phyloP scores from a whole-genome alignment of 2,113 vertebrate species.

The Gallinago jamesoni region DNA sequence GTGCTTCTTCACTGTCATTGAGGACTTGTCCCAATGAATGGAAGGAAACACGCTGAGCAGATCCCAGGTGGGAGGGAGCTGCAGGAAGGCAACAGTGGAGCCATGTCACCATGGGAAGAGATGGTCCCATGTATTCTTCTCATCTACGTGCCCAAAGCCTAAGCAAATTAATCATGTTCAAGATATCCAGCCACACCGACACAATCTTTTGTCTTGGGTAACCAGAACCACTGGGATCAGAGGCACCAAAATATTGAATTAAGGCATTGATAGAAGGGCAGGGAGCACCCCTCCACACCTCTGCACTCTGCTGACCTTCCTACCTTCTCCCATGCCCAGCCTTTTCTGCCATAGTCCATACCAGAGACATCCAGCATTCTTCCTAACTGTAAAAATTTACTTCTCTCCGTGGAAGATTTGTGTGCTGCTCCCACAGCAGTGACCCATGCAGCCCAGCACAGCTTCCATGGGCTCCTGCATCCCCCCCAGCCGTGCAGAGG shows the following conservation, averaged over 20 bases:
- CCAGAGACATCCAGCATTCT: not conserved
- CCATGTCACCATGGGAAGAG: rapidly evolving
- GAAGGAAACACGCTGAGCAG: not conserved
- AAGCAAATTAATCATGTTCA: not conserved
- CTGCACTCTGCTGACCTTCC: not conserved
- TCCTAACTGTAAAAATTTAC: rapidly evolving
- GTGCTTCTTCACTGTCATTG: not conserved
- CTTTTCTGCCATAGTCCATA: not conserved
- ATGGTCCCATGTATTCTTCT: not conserved
- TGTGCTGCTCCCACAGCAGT: not conserved
- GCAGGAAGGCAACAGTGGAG: not conserved
- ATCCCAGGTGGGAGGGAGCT: not conserved
- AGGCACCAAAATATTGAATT: not conserved
- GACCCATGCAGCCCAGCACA: not conserved
- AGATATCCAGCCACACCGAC: not conserved
- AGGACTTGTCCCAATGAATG: not conserved
- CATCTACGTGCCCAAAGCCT: not conserved
- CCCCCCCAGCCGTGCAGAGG: too few relatives aligned
- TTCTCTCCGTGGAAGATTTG: rapidly evolving
- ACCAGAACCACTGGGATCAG: not conserved
- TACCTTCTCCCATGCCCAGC: not conserved
- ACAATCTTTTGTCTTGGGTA: not conserved
- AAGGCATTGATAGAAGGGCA: not conserved
- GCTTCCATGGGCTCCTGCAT: not conserved
- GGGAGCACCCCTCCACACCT: not conserved